These are phyloP conservation scores for Mycalesis mineus DNA, from an alignment of 2,888 invertebrate species.

Conservation along the genomic window DNA sequence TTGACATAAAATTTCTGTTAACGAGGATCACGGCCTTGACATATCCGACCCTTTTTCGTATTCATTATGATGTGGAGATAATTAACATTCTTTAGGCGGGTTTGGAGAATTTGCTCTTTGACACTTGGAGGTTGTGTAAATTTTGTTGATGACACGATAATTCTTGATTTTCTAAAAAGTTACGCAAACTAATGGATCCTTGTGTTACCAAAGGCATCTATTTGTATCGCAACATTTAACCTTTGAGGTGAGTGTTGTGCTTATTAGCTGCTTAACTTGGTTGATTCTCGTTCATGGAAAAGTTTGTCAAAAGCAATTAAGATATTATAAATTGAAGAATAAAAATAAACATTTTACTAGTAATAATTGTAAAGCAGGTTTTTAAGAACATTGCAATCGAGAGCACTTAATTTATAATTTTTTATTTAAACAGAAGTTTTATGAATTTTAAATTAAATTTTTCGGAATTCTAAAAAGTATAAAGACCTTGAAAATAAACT, in stretches of 20 bases:
- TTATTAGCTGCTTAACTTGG: neutral
- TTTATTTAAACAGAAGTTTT: no score
- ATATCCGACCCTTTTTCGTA: slow-evolving; percentile 29
- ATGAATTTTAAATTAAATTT: no score
- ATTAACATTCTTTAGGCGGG: neutral
- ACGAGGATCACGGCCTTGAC: slow-evolving; percentile 29
- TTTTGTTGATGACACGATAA: neutral
- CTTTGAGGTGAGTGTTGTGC: neutral
- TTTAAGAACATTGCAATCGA: no score
- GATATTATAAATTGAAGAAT: no score
- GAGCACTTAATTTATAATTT: no score
- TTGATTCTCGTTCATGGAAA: no score
- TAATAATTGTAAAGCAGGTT: no score
- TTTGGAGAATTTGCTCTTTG: neutral
- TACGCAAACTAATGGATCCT: neutral
- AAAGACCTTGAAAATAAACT: no score
- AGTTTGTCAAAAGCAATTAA: no score
- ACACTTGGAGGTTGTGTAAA: neutral
- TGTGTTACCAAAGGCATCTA: neutral
- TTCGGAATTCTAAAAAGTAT: no score
- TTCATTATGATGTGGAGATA: slow-evolving; percentile 6
- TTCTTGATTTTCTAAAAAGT: neutral
- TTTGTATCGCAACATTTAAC: neutral
- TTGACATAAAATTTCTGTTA: slow-evolving; percentile 20
- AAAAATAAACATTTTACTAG: no score